Percentiles rank a stretch among this genome's conserved stretches.
Evolutionary conservation across 1,140 invertebrate species (phyloP).

Genomic region (Linepithema humile): DNA sequence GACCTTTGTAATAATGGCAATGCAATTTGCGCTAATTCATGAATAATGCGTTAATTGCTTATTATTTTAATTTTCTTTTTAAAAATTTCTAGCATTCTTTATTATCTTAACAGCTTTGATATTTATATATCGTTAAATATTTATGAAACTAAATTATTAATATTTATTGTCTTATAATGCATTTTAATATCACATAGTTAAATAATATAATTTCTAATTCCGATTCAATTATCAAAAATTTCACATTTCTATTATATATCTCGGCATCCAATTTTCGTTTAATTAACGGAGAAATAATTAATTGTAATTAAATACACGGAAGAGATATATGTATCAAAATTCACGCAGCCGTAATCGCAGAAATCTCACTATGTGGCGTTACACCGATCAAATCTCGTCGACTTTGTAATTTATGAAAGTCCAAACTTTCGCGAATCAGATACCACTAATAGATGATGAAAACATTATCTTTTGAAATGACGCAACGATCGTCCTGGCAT

Average conservation of each 20-base stretch:
- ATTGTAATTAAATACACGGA: constrained; percentile 11
- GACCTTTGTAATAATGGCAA: too few species aligned
- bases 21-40: too few species aligned
- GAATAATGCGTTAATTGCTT: too few species aligned
- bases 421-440: constrained; percentile 15
- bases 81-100: too few species aligned
- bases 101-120: too few species aligned
- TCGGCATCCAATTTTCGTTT: not conserved
- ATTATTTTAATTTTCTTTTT: too few species aligned
- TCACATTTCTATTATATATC: not conserved
- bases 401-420: constrained; percentile 18
- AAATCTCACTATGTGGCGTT: not conserved
- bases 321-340: constrained; percentile 8
- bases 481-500: not conserved
- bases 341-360: not conserved
- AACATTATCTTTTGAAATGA: not conserved
- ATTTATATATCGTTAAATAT: too few species aligned
- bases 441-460: not conserved
- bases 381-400: not conserved
- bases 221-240: not conserved
- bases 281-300: constrained; percentile 26
- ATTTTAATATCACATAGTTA: not conserved
- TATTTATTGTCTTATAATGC: too few species aligned
- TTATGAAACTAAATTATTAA: not conserved
- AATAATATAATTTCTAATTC: constrained; percentile 2